A percentile compares a stretch with the other conserved stretches of the same genome.
Evolutionary conservation across 2,113 vertebrate genomes (phyloP).

Genomic region (Meriones unguiculatus): DNA sequence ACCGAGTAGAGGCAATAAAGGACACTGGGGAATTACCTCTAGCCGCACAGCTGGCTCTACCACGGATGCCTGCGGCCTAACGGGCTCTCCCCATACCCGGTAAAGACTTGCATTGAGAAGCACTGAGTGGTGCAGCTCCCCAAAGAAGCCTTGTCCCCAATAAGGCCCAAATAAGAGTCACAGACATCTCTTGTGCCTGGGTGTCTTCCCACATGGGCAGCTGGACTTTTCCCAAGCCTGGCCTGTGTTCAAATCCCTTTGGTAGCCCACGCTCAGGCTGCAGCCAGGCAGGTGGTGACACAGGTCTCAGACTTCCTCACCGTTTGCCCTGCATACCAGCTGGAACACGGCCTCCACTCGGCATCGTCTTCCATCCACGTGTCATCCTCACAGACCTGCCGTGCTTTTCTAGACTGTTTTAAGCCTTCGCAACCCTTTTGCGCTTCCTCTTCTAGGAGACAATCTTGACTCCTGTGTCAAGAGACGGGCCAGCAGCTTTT

Average conservation of each 20-base stretch:
- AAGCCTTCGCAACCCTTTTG: not conserved
- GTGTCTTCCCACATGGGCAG: not conserved
- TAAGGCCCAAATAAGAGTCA: not conserved
- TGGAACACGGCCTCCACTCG: too few species aligned
- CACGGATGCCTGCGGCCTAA: conserved; percentile 75
- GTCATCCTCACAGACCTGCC: not conserved
- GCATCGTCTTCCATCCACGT: not conserved
- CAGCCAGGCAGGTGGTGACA: accelerated
- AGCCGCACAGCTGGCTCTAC: conserved; percentile 71
- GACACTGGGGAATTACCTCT: conserved; percentile 68
- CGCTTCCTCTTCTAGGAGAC: not conserved
- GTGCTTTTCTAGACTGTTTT: not conserved
- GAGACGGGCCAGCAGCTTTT: not conserved
- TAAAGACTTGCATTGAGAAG: conserved; percentile 76
- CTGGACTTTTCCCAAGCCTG: not conserved
- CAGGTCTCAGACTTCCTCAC: not conserved
- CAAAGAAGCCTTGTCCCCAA: not conserved
- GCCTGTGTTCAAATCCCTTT: not conserved
- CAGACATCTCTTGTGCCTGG: not conserved
- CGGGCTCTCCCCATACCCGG: conserved; percentile 62
- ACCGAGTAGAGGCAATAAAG: conserved; percentile 82
- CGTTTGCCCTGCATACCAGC: not conserved
- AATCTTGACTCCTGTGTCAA: too few species aligned
- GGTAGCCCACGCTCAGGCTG: not conserved
- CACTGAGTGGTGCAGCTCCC: not conserved